A percentile compares a stretch with the other conserved stretches of the same genome.
These are phyloP conservation scores for Philopedon plagiatum DNA, from an alignment of 2,888 invertebrate genomes.

Conservation along the genomic window DNA sequence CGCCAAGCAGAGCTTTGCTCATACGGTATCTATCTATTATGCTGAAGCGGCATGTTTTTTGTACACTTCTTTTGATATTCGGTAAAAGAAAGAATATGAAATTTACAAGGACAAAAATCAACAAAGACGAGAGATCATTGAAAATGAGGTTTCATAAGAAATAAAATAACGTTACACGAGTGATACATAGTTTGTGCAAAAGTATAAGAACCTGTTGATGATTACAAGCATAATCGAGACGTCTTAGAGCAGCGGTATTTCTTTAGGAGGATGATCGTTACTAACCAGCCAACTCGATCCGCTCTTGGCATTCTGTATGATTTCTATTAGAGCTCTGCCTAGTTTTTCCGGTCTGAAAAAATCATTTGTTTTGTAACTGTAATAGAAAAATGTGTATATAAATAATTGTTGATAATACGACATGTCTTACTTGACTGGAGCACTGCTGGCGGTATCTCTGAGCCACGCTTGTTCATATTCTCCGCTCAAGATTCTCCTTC, in stretches of 20 bases:
- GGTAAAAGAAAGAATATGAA: neutral
- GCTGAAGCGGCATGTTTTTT: neutral
- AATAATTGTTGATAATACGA: too few species aligned
- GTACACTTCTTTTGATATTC: neutral
- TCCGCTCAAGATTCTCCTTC: conserved; percentile 79
- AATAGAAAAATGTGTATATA: too few species aligned
- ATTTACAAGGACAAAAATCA: neutral
- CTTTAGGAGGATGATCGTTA: conserved; percentile 77
- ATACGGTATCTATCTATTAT: neutral
- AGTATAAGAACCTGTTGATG: neutral
- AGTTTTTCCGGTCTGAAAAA: conserved; percentile 78
- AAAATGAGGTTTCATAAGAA: too few species aligned
- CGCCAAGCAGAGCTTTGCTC: too few species aligned
- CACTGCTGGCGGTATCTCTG: conserved; percentile 74
- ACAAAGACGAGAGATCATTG: neutral
- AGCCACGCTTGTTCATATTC: conserved; percentile 83
- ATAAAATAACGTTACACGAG: neutral
- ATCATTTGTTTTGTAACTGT: too few species aligned
- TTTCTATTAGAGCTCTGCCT: conserved; percentile 77
- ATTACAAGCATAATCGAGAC: neutral
- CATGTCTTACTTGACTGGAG: conserved; percentile 41
- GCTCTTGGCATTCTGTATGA: conserved; percentile 77
- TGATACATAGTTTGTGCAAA: conserved; percentile 9
- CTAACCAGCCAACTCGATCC: conserved; percentile 83
- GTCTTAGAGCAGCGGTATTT: conserved; percentile 64